Conservation (phyloP, 2,113 vertebrate genomes). For the Cebidichthys violaceus region DNA sequence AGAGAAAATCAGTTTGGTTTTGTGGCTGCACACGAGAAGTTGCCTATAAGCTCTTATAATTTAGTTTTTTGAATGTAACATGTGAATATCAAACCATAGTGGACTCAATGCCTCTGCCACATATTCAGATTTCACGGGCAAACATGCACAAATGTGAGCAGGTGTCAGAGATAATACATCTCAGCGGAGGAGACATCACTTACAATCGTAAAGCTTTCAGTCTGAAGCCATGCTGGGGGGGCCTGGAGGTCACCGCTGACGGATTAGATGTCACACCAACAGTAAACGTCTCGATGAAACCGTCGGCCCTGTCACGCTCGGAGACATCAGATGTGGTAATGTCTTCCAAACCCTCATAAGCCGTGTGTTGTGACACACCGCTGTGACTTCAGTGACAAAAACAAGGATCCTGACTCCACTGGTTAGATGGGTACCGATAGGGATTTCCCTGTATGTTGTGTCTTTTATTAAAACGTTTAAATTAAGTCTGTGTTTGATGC, state of each 20-base stretch:
- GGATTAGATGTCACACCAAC: conserved; percentile 41
- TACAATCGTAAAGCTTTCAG: conserved; percentile 21
- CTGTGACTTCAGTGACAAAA: conserved; percentile 42
- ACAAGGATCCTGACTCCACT: conserved; percentile 42
- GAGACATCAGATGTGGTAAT: not conserved
- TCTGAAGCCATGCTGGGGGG: not conserved
- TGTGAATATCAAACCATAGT: not conserved
- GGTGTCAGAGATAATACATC: conserved; percentile 3
- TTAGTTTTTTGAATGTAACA: not conserved
- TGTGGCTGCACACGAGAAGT: not conserved
- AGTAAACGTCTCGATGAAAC: conserved; percentile 25
- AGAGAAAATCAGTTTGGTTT: not conserved
- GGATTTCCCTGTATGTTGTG: conserved; percentile 41
- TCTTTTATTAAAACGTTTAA: not conserved
- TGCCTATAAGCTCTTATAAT: not conserved
- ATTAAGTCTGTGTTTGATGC: not conserved
- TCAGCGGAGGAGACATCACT: not conserved
- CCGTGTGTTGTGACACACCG: conserved; percentile 62
- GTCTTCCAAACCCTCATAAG: conserved; percentile 47
- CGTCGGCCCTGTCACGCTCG: conserved; percentile 13
- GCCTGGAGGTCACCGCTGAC: conserved; percentile 51
- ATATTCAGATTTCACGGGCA: not conserved
- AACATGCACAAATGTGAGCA: too few species aligned
- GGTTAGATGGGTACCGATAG: conserved; percentile 15
- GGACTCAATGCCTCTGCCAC: not conserved